Base-by-base conservation (phyloP, 2,113 vertebrate genomes). In the Ptyas mucosa region DNA sequence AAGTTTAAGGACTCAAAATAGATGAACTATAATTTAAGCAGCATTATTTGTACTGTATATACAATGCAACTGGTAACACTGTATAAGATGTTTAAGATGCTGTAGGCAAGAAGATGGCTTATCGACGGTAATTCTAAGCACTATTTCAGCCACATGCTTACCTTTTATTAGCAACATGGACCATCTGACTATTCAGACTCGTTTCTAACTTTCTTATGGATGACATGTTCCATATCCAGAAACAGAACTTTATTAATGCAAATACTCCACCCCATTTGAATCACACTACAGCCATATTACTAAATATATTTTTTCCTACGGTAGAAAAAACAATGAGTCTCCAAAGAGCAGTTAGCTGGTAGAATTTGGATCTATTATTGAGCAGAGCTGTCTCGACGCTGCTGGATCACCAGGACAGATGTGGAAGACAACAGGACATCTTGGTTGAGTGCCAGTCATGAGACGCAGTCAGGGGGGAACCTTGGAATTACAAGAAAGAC, bases 221-320 rank as follows among this genome's bases (percentile, higher is more conserved):
- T n/a, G 29, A 5, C 26, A 1, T 46, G 55, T 87, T 88, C 92
- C 54, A 46, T 2, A 55, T 15, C 15, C n/a, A 88, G 34, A 43
- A 49, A 43, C 1, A 87, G 53, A 20, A 2, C 58, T 85, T 11
- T 43, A 39, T 87, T 20, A 93, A 85, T 75, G 88, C 53, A 85
- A 94, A 87, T 34, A 3, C 88, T 94, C 92, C 53, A 94, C 90
- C 21, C n/a, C 14, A 15, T 43, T 89, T 90, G 90, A 29, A 4
- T 61, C 87, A 95, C 29, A 34, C 52, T 54, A 23, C 3, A 3
- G 2, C 92, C 18, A n/a, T 85, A 46, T 90, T 90, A 43, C 57
- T 9, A 34, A n/a, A 26, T 87, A 75, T 43, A 87, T 93, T 46
- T 1, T 69, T 88, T 86, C 57, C 8, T 21, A 29, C 21, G 52